Percentiles rank a stretch among this genome's conserved stretches.
Evolutionary conservation across 2,888 invertebrate genomes (phyloP).

Genomic region (Oligia fasciuncula): DNA sequence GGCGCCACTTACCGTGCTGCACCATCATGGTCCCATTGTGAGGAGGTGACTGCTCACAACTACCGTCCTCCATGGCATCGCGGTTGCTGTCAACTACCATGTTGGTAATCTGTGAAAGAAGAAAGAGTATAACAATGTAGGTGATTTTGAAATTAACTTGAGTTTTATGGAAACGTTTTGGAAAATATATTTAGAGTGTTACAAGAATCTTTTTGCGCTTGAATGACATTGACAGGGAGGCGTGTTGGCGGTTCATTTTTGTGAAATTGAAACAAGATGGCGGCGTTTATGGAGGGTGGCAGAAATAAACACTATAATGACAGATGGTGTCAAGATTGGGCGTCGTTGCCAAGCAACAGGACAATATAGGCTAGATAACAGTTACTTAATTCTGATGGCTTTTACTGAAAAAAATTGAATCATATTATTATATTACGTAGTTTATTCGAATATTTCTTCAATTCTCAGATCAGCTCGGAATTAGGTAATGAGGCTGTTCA

Average conservation of each 20-base stretch:
- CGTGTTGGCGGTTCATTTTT: neutral
- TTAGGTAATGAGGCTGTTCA: neutral
- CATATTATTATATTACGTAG: neutral
- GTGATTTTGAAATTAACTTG: neutral
- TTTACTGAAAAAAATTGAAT: neutral
- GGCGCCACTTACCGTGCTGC: constrained; percentile 78
- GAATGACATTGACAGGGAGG: neutral
- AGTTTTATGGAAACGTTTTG: neutral
- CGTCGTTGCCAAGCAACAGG: neutral
- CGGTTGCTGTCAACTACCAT: constrained; percentile 84
- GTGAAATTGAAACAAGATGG: neutral
- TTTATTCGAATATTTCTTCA: neutral
- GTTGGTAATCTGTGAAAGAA: constrained; percentile 77
- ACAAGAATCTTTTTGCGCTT: neutral
- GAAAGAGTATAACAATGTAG: constrained; percentile 18
- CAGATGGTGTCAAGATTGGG: neutral
- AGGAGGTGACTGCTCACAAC: constrained; percentile 80
- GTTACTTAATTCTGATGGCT: neutral
- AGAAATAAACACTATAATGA: neutral
- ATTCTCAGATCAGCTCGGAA: constrained; percentile 31
- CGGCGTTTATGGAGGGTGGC: neutral
- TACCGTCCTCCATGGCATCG: constrained; percentile 80
- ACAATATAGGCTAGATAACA: neutral
- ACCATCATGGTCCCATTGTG: constrained; percentile 77
- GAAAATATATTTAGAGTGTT: neutral